A percentile compares a stretch with the other conserved stretches of the same genome.
Conservation (phyloP, 1,140 invertebrate genomes). For the Lordiphosa mommai region DNA sequence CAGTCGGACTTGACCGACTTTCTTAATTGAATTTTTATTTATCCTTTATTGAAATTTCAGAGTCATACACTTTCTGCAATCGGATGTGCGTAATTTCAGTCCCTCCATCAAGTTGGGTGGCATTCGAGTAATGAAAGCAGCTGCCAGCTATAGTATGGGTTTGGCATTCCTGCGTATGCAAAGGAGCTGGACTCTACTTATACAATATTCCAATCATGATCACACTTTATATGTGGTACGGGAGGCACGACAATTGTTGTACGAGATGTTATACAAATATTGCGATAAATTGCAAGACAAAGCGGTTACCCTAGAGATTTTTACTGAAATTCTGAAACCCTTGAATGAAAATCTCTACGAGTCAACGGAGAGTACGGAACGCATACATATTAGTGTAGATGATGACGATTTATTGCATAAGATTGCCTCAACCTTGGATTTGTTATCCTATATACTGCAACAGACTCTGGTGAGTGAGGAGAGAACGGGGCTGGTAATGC, state of each 20-base stretch:
- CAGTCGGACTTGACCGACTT: too few relatives aligned
- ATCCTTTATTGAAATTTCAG: constrained; percentile 27
- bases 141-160: constrained; percentile 81
- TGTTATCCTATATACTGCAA: constrained; percentile 79
- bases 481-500: constrained; percentile 51
- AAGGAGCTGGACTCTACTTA: constrained; percentile 81
- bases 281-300: constrained; percentile 78
- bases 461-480: constrained; percentile 64
- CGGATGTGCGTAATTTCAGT: constrained; percentile 33
- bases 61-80: constrained; percentile 41
- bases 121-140: constrained; percentile 81
- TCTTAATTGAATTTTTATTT: neutral
- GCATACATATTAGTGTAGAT: constrained; percentile 77
- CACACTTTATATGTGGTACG: constrained; percentile 84
- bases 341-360: constrained; percentile 79
- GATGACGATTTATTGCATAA: constrained; percentile 81
- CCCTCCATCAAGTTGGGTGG: constrained; percentile 84
- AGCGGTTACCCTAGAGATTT: constrained; percentile 80
- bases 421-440: constrained; percentile 81
- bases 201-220: constrained; percentile 82
- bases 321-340: constrained; percentile 80
- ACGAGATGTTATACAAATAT: constrained; percentile 80
- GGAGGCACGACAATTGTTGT: constrained; percentile 82
- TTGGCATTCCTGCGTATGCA: constrained; percentile 81
- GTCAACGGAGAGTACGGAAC: constrained; percentile 26